Evolutionary conservation across 2,797 vertebrate species (phyloP), one percentile per base, ranked within the genome.

Genomic region (Nannoperca obscura): DNA sequence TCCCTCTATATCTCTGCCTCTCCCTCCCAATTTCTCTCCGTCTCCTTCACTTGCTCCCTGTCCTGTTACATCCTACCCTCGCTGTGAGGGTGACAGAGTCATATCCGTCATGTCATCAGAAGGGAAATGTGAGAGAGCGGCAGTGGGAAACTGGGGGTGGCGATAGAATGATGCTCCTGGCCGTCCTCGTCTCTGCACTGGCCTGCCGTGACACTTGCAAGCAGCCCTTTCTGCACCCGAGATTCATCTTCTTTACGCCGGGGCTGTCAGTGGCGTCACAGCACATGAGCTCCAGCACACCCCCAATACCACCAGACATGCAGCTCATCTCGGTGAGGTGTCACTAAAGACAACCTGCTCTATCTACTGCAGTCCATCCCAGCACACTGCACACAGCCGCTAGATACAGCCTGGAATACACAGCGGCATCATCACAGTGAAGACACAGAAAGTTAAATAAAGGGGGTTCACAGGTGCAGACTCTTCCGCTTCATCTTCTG

Each of bases 61-160:
- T 89, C 78, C 84, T 82, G 73, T 85, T 88, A 84, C 84, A 88
- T 86, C 83, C 86, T 78, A 75, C 78, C 77, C 80, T 86, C 81
- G 74, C 71, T 78, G 80, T 63, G 78, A 77, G 78, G 85, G 80
- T 90, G 93, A 92, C 87, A 69, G 86, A 86, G 64, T 88, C 87
- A 92, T 92, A 93, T 95, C 92, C 76, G 69, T 94, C 93, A 93
- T 89, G 91, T 93, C 90, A 92, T 92, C 90, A 77, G 80, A 85
- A 59, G 74, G 85, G 90, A 91, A 92, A 89, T 87, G 81, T 67
- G 86, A 85, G 85, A 57, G 83, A 83, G 77, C 68, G 47, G 62
- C 61, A 17, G 52, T 78, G 64, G 76, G 87, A 87, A 88, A 88
- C 81, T 47, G 73, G 89, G 83, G 82, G 86, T 70, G 86, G 85